These are phyloP conservation scores for Dromococcyx pavoninus DNA, from an alignment of 2,797 vertebrate genomes.

Conservation along the genomic window DNA sequence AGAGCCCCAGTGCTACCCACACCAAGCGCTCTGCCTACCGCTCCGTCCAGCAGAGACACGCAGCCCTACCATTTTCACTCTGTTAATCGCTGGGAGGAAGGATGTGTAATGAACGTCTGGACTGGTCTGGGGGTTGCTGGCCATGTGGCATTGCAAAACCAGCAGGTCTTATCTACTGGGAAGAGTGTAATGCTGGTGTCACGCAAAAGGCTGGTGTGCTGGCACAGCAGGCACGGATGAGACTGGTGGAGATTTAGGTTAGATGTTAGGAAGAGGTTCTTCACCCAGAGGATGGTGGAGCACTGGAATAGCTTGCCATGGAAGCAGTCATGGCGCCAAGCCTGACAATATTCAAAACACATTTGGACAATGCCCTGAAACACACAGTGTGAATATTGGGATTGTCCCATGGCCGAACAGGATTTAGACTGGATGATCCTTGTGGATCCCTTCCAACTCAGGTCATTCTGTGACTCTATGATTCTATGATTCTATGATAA, in stretches of 20 bases:
- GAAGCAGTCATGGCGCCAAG: too few species aligned
- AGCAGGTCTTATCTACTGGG: neutral
- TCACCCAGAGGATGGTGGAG: too few species aligned
- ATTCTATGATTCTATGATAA: too few species aligned
- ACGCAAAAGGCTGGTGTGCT: fast-evolving
- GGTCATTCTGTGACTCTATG: too few species aligned
- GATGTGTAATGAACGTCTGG: neutral
- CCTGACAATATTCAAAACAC: too few species aligned
- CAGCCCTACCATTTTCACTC: neutral
- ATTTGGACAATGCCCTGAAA: too few species aligned
- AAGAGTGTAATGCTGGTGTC: fast-evolving
- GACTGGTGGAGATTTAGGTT: neutral
- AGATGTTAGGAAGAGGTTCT: too few species aligned
- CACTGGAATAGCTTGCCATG: too few species aligned
- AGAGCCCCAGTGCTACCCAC: neutral
- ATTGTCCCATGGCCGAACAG: too few species aligned
- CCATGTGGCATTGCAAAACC: neutral
- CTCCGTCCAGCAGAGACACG: neutral
- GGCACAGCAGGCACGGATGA: neutral
- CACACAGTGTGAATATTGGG: too few species aligned
- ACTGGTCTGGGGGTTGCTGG: neutral
- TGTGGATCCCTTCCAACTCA: too few species aligned
- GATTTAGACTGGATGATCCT: too few species aligned
- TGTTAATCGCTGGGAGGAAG: neutral
- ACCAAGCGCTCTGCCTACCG: neutral